Evolutionary conservation across 2,797 vertebrate genomes (phyloP), one percentile per base, ranked within the genome.

Genomic region (Crenichthys baileyi): DNA sequence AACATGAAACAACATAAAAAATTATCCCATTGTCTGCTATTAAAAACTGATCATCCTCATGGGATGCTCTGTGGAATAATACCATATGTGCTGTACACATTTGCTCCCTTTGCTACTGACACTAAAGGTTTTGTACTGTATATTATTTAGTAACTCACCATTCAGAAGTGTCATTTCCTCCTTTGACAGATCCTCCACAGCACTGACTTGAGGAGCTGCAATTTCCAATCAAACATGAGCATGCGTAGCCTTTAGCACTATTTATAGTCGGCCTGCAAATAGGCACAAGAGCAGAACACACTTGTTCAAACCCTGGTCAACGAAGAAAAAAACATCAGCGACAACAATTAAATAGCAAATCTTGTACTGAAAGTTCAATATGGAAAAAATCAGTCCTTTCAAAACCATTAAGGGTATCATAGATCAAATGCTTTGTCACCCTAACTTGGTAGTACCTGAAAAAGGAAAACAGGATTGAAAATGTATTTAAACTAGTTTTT

Each of bases 141-240:
- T 84, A 85, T 82, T 24, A 48, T 20, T 29, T 18, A 26, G 79
- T 83, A 80, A 94, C 94, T 94, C 87, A 95, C 94, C 93, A 80
- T 88, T 86, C 80, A 90, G 71, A 83, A 71, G 84, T 88, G 88
- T 87, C 89, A 84, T 85, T 90, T 88, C 91, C 83, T 92, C 87
- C 90, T 90, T 87, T 88, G 80, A 89, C 88, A 87, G 92, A 93
- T 81, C 89, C 87, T 81, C 91, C 79, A 71, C 86, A 82, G 90
- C 91, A 85, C 91, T 91, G 91, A 84, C 91, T 92, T 77, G 83
- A 93, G 93, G 90, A 92, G 76, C 91, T 92, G 92, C 86, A 85
- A 94, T 95, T 96, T 94, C 94, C 95, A 95, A 95, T 96, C 96
- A 96, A 93, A 94, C 94, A 92, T 86, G 93, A 95, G 94, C 95